Evolutionary conservation across 2,797 vertebrate species (phyloP).

Genomic region (Steatocranus sp.): DNA sequence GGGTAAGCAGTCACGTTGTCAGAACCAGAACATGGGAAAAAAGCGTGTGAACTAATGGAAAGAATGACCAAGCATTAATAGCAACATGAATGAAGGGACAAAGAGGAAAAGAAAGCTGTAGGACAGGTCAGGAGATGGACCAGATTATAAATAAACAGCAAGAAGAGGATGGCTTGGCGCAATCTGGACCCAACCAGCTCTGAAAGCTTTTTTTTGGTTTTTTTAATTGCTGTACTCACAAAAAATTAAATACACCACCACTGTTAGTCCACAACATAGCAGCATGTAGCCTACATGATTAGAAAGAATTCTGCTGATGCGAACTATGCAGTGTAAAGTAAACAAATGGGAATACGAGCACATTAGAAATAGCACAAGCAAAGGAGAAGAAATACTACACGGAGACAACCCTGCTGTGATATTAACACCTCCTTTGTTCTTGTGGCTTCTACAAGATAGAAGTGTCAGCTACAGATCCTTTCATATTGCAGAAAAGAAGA

Average conservation of each 20-base stretch:
- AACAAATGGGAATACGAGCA: slow-evolving; percentile 20
- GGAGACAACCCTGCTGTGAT: not conserved
- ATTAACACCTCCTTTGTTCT: not conserved
- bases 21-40: slow-evolving; percentile 33
- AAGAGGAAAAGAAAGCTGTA: slow-evolving; percentile 26
- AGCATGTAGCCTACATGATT: slow-evolving; percentile 7
- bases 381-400: not conserved
- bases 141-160: slow-evolving; percentile 50
- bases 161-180: slow-evolving; percentile 1
- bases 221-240: not conserved
- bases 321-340: slow-evolving; percentile 29
- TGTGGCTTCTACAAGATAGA: not conserved
- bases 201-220: not conserved
- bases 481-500: not conserved
- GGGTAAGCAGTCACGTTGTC: slow-evolving; percentile 36
- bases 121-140: slow-evolving; percentile 29
- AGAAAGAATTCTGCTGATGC: slow-evolving; percentile 28
- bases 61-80: slow-evolving; percentile 68
- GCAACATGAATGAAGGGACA: slow-evolving; percentile 42
- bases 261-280: not conserved
- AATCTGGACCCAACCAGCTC: slow-evolving; percentile 43
- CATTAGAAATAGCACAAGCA: slow-evolving; percentile 29
- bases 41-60: slow-evolving; percentile 64
- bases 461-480: slow-evolving; percentile 44
- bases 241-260: not conserved